Evolutionary conservation across 2,888 invertebrate species (phyloP), one percentile per base, ranked within the genome.

Genomic region (Anthoptus insignis): DNA sequence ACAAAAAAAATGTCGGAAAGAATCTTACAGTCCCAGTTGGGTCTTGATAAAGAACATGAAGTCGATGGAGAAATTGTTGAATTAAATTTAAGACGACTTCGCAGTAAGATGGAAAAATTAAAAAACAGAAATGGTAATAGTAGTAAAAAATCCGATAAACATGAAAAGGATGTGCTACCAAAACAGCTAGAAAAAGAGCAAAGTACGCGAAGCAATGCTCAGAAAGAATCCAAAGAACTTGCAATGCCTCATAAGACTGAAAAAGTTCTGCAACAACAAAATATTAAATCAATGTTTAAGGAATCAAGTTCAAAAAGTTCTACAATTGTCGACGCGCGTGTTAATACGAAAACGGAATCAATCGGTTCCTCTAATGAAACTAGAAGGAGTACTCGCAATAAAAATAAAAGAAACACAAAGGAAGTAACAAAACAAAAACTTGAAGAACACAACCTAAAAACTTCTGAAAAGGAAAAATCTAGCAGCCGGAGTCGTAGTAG

Each of bases 61-160:
- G 78, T 89, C 19, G 82, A 88, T 66, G 76, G 71, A 21, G 88
- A 89, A 39, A 86, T 88, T 54, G 81, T 89, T 11, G 77, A 71
- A 39, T 85, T 87, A 78, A 90, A 91, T 69, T 80, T 90, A 69
- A 76, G 80, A 34, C 76, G 86, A 9, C 75, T 89, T 13, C 87
- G 84, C 75, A 83, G 47, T 45, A 82, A 79, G 69, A 70, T 42
- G 22, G 81, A 79, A 19, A 84, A 79, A 69, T 57, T 58, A 2
- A 84, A 81, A 73, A 74, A 39, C 45, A 66, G 42, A 4, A 84
- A 77, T 75, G 76, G 73, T 32, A 39, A 16, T 0, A 22, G 24
- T 14, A 4, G 13, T 3, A 21, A 2, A 37, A 53, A 34, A 11
- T 39, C 24, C 9, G 54, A n/a, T 1, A 21, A 22, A 37, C 8